A percentile compares a stretch with the other conserved stretches of the same genome.
Evolutionary conservation across 2,113 vertebrate species (phyloP).

Genomic region (Apteryx owenii): DNA sequence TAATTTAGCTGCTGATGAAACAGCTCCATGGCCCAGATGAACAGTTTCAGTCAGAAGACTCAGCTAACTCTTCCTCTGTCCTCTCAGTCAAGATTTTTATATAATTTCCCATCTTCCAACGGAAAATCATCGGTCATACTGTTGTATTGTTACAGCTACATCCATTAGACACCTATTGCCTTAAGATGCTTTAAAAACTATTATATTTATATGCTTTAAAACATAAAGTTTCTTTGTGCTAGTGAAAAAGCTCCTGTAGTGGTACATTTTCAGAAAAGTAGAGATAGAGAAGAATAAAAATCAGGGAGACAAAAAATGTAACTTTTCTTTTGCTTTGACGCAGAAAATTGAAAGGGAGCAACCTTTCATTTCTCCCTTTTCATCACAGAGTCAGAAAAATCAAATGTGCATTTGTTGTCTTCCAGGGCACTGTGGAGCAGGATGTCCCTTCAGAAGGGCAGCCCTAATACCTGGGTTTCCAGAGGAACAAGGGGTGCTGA

Average conservation of each 20-base stretch:
- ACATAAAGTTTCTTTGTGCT: background rate
- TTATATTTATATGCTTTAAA: background rate
- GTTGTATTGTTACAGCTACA: background rate
- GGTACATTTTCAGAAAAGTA: background rate
- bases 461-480: background rate
- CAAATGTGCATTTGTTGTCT: background rate
- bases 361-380: background rate
- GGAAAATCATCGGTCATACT: background rate
- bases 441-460: background rate
- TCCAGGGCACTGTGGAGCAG: background rate
- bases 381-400: background rate
- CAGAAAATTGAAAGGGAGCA: background rate
- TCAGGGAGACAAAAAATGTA: background rate
- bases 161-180: background rate
- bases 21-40: background rate
- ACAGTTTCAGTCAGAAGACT: background rate
- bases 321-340: background rate
- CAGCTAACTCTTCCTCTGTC: background rate
- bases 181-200: background rate
- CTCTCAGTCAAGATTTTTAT: background rate
- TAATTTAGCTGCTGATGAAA: background rate
- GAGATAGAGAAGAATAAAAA: background rate
- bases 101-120: background rate
- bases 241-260: background rate
- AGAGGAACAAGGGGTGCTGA: background rate